phyloP scores from a whole-genome alignment of 2,888 invertebrate genomes.

The Cantharis rufa region DNA sequence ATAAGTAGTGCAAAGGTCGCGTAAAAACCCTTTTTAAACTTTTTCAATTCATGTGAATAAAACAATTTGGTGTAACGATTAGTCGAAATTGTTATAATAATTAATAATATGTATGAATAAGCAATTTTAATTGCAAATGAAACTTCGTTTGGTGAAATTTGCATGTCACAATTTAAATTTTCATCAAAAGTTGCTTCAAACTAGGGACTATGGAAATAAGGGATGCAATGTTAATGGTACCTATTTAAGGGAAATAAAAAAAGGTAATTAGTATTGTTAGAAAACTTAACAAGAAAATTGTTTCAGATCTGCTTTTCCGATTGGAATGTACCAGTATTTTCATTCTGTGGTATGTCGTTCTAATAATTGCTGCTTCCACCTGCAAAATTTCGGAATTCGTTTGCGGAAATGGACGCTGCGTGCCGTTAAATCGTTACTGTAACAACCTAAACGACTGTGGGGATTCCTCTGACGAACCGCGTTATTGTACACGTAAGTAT shows the following conservation, averaged over 20 bases:
- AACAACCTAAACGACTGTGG: slow-evolving; percentile 81
- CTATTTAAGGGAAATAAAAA: background rate
- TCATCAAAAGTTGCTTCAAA: background rate
- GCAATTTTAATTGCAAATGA: background rate
- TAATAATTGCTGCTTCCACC: slow-evolving; percentile 56
- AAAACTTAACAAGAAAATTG: background rate
- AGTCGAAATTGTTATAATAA: background rate
- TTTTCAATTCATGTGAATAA: background rate
- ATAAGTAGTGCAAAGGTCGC: background rate
- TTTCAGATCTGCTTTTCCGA: slow-evolving; percentile 32
- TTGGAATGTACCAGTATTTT: slow-evolving; percentile 23
- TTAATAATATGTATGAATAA: background rate
- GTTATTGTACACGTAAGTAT: slow-evolving; percentile 81
- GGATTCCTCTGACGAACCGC: slow-evolving; percentile 78
- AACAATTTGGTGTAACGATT: background rate
- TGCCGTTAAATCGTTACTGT: slow-evolving; percentile 75
- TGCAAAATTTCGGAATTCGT: slow-evolving; percentile 71
- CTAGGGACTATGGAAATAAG: background rate
- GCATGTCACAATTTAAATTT: background rate
- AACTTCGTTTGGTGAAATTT: background rate
- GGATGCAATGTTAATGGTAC: background rate
- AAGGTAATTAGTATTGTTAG: background rate
- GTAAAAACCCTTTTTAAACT: background rate
- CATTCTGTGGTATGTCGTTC: slow-evolving; percentile 47
- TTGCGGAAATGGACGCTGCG: slow-evolving; percentile 69